phyloP scores from a whole-genome alignment of 2,113 vertebrate genomes.

The Melospiza georgiana region DNA sequence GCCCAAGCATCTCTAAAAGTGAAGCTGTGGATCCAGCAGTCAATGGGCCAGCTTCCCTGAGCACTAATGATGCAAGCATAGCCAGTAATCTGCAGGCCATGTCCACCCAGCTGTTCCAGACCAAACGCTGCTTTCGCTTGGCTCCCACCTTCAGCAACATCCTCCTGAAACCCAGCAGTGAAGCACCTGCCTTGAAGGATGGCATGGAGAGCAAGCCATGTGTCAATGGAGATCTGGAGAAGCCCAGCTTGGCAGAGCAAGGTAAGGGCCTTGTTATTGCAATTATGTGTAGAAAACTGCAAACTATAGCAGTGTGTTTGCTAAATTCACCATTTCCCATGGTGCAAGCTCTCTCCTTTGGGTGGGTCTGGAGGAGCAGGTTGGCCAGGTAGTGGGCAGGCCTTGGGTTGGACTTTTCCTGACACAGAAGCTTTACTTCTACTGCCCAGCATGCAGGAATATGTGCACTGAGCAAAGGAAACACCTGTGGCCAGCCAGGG shows the following conservation, averaged over 20 bases:
- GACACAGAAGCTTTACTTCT: not conserved
- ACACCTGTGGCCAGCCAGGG: not conserved
- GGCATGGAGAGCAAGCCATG: conserved; percentile 59
- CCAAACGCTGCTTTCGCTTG: conserved; percentile 93
- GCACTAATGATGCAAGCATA: conserved; percentile 84
- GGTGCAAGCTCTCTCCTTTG: not conserved
- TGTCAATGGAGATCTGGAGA: conserved; percentile 77
- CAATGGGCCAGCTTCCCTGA: conserved; percentile 78
- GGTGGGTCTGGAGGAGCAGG: not conserved
- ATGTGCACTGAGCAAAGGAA: not conserved
- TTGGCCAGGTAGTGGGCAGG: not conserved
- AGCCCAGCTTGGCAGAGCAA: conserved; percentile 72
- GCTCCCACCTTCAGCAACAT: conserved; percentile 96
- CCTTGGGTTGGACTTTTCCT: not conserved
- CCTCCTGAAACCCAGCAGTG: conserved; percentile 77
- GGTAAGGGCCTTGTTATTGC: conserved; percentile 66
- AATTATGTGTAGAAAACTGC: not conserved
- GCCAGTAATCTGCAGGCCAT: conserved; percentile 97
- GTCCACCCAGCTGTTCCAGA: conserved; percentile 95
- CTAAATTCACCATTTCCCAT: not conserved
- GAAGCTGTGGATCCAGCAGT: conserved; percentile 71
- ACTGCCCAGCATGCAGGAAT: not conserved
- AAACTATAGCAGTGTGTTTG: too few species aligned
- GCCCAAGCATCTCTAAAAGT: not conserved
- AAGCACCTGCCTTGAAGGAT: not conserved